Base-by-base conservation (phyloP, 2,888 invertebrate genomes). In the Crioceris asparagi region DNA sequence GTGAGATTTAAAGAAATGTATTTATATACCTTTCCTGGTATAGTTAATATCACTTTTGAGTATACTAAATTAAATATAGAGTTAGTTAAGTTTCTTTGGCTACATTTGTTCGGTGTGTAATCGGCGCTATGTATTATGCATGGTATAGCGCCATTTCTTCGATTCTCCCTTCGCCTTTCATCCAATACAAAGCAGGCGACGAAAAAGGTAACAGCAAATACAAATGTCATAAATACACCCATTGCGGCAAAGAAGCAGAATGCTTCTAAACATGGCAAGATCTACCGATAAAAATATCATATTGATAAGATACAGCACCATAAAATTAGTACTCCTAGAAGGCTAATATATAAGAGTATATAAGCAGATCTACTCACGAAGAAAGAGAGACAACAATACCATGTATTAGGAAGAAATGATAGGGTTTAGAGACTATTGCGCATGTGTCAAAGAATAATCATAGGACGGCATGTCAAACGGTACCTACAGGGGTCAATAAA, bases 181-280 rank as follows among this genome's bases (percentile, higher is more conserved):
- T 87, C 87, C 44, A 86, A 58, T 1, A 79, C 74, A 51, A 87
- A 77, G 45, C 80, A 77, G 2, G 83, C 83, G 10, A 82, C 75
- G 62, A 85, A 87, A 60, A 85, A 83, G n/a, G 86, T 85, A 4
- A 83, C 72, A 49, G 83, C 81, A 53, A 77, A 79, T 37, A 81
- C 63, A 59, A 79, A 85, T 15, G 83, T 81, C 51, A 81, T 75
- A 39, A 83, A 69, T 2, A 87, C 81, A 14, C 84, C 83, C 2
- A 77, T 62, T 5, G 83, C 81, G 10, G 85, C 84, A 59, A 83
- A 87, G 34, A 86, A 69, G 59, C 88, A 87, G 59, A 84, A 87
- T 0, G 86, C 84, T 60, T 80, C 77, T 19, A 88, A 65, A 3
- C 83, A 83, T 14, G 87, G 87, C 41, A 88, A 65, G 51, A 84